Evolutionary conservation across 2,797 vertebrate species (phyloP).

Genomic region (Pantherophis vulpinus): DNA sequence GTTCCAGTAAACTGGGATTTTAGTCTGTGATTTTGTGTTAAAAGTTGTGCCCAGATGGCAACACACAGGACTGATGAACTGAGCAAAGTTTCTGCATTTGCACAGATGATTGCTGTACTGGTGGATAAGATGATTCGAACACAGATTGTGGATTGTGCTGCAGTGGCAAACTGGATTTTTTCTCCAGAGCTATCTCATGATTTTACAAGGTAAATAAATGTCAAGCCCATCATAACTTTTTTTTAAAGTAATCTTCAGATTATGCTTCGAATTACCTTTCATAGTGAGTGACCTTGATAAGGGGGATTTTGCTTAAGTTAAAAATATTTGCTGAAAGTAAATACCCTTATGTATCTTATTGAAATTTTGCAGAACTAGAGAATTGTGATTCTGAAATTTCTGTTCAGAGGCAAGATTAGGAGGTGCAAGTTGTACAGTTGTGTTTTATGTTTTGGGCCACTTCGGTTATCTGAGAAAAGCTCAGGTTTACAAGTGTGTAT

Average conservation of each 20-base stretch:
- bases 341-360: background rate
- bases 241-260: background rate
- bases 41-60: background rate
- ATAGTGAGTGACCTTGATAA: background rate
- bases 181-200: constrained; percentile 93
- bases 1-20: background rate
- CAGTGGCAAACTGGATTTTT: constrained; percentile 99
- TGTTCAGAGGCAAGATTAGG: background rate
- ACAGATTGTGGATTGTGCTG: constrained; percentile 96
- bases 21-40: background rate
- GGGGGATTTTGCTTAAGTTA: background rate
- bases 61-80: background rate
- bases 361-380: background rate
- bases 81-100: background rate
- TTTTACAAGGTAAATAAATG: constrained; percentile 85
- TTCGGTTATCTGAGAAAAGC: background rate
- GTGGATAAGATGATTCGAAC: constrained; percentile 98
- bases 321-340: background rate
- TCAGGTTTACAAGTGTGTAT: background rate
- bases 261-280: background rate
- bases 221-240: background rate
- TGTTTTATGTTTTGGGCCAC: background rate
- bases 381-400: background rate
- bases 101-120: constrained; percentile 92
- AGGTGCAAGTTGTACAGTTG: background rate